These are phyloP conservation scores for Pipistrellus pipistrellus DNA, from an alignment of 2,797 vertebrate species.

Conservation along the genomic window DNA sequence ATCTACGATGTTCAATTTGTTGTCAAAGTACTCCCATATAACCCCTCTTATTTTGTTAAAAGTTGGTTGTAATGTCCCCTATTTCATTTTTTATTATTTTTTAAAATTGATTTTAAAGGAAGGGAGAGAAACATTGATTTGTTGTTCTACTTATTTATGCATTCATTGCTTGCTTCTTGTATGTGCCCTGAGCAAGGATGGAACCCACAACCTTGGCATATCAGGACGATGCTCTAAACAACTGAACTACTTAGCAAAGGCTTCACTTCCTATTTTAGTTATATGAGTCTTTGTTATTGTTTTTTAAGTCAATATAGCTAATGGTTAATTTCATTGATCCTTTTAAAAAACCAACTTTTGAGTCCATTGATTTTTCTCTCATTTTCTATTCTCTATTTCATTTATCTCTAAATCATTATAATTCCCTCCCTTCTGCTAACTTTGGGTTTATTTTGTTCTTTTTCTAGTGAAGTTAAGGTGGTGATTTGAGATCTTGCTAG, in stretches of 20 bases:
- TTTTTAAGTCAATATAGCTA: background rate
- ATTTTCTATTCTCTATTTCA: background rate
- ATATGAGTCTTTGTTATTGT: too few relatives aligned
- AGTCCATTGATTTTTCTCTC: background rate
- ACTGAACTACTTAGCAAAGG: background rate
- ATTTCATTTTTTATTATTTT: background rate
- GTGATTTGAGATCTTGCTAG: background rate
- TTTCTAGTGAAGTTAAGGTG: background rate
- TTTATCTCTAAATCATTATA: background rate
- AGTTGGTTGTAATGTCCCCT: background rate
- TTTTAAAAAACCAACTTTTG: background rate
- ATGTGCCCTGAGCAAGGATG: background rate
- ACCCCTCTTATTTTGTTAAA: background rate
- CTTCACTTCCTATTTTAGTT: too few relatives aligned
- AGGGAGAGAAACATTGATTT: background rate
- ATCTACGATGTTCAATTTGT: background rate
- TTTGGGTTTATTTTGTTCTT: background rate
- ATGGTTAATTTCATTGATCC: background rate
- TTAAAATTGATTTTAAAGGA: background rate
- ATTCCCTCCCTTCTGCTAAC: background rate
- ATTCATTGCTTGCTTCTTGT: background rate
- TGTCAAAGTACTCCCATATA: background rate
- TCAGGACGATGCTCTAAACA: background rate
- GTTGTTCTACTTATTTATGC: background rate
- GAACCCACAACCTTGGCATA: background rate